Conservation (phyloP, 2,797 vertebrate species). For the Macrochelys suwanniensis region DNA sequence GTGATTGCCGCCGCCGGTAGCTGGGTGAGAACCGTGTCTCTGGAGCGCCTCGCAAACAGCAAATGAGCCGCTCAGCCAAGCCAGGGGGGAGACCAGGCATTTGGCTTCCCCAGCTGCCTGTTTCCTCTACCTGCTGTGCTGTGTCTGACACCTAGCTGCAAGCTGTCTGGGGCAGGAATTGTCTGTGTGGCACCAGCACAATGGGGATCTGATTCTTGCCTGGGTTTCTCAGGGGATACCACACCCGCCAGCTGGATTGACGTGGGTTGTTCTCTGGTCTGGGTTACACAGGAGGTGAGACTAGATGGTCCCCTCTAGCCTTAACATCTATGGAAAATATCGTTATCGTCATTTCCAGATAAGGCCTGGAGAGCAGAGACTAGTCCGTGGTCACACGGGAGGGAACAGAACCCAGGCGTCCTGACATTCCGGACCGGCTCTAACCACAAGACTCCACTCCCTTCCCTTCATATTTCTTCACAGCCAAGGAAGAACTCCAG, state of each 20-base stretch:
- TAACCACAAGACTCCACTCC: background rate
- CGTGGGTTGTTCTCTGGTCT: rapidly evolving
- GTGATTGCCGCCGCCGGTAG: background rate
- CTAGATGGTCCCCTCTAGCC: background rate
- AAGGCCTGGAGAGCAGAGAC: background rate
- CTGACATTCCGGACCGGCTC: background rate
- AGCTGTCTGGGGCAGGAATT: background rate
- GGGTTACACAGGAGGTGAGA: background rate
- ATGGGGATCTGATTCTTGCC: rapidly evolving
- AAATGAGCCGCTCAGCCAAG: rapidly evolving
- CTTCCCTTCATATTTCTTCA: background rate
- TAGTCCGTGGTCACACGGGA: too few species aligned
- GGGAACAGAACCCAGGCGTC: background rate
- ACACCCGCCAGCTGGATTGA: rapidly evolving
- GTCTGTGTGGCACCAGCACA: background rate
- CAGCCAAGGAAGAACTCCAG: background rate
- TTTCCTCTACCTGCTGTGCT: background rate
- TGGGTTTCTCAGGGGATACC: rapidly evolving
- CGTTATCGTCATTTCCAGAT: background rate
- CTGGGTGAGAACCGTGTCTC: rapidly evolving
- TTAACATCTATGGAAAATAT: too few species aligned
- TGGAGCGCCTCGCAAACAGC: rapidly evolving
- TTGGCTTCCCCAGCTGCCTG: background rate
- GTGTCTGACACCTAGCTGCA: background rate
- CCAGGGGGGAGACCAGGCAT: rapidly evolving